Conservation (phyloP, 2,113 vertebrate species). For the Saimiri boliviensis region DNA sequence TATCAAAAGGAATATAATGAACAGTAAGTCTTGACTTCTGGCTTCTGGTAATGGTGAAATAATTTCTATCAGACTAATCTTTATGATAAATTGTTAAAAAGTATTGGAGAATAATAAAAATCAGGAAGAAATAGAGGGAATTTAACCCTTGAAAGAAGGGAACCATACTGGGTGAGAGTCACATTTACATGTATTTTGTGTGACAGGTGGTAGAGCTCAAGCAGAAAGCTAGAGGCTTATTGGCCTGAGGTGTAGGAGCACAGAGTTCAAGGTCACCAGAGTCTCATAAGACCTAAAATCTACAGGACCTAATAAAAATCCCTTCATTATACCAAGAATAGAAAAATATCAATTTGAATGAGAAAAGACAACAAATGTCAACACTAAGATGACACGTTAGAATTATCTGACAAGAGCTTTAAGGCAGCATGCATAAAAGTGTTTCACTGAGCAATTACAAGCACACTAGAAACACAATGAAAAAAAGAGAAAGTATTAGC, state of each 20-base stretch:
- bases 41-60: conserved; percentile 23
- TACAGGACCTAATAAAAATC: conserved; percentile 13
- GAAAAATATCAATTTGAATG: conserved; percentile 13
- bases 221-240: not conserved
- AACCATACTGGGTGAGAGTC: not conserved
- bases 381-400: conserved; percentile 19
- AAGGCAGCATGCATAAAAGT: conserved; percentile 15
- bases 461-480: conserved; percentile 26
- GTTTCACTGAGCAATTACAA: conserved; percentile 17
- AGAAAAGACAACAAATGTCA: conserved; percentile 38
- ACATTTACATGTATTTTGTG: conserved; percentile 1
- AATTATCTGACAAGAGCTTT: conserved; percentile 45
- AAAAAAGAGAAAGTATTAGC: not conserved
- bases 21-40: conserved; percentile 14
- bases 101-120: conserved; percentile 3
- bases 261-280: not conserved
- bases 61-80: not conserved
- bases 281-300: not conserved
- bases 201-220: not conserved
- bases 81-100: not conserved
- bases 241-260: not conserved
- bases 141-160: conserved; percentile 18
- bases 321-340: conserved; percentile 4
- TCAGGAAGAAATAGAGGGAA: conserved; percentile 23
- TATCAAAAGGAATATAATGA: not conserved